Evolutionary conservation across 2,888 invertebrate genomes (phyloP), one percentile per base, ranked within the genome.

Genomic region (Coecobrya sp.): DNA sequence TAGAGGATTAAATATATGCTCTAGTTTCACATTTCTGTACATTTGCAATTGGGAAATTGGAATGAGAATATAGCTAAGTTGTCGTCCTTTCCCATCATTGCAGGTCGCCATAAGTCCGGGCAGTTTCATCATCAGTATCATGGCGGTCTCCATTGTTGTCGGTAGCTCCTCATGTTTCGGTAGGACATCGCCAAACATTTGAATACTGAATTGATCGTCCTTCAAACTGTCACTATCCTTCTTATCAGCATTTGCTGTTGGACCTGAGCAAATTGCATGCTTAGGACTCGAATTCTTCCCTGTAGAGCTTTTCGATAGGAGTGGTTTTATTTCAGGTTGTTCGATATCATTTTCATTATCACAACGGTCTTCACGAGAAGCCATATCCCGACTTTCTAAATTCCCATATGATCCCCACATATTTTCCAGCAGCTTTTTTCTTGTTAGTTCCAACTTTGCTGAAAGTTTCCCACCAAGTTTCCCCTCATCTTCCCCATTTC

Each of bases 111-210:
- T 79, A 2, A 92, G 36, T 1, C 5, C 3, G n/a, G 89, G 86
- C 8, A 92, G n/a, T 22, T 79, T 85, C 30, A 79, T 73, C 89
- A 92, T 89, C 2, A 92, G 42, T 1, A 84, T 59, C 76, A 92
- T 30, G 0, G 86, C 92, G 0, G 4, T 86, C 19, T 59, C 76
- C 25, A 81, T 42, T 2, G 89, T 70, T 19, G 89, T 89, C n/a
- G 92, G 92, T 13, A 92, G 30, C 2, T 92, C 79, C 5, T 92
- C 81, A 16, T 76, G 36, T 16, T 13, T 45, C 0, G 89, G 79
- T 4, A 92, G 55, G 10, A 92, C 52, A 62, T 92, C 92, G 2
- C 92, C 92, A 85, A 42, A 92, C 52, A 92, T 70, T 13, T 45
- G 59, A 22, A 92, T 85, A 4, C 62, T 52, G 52, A 89, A 92